phyloP scores from a whole-genome alignment of 2,113 vertebrate genomes.

The Sinocyclocheilus rhinocerous region DNA sequence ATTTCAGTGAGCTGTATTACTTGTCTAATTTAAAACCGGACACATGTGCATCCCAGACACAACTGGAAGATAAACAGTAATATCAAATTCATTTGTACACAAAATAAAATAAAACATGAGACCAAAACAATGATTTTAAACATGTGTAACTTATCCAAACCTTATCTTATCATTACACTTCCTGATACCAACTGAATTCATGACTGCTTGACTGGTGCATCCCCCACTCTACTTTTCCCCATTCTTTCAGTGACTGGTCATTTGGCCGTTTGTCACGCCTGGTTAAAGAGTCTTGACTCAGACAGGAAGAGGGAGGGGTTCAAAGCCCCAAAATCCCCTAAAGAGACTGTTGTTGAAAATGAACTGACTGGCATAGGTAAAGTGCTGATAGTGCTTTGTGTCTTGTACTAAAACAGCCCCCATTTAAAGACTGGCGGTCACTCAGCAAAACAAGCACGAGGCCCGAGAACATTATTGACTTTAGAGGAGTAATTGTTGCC shows the following conservation, averaged over 20 bases:
- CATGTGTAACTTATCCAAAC: constrained; percentile 10
- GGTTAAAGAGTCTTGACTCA: constrained; percentile 60
- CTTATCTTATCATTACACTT: neutral
- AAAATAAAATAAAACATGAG: neutral
- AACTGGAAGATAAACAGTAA: neutral
- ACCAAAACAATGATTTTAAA: neutral
- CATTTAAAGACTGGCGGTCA: constrained; percentile 11
- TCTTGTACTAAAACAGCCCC: neutral
- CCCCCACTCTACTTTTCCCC: constrained; percentile 28
- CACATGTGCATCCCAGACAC: neutral
- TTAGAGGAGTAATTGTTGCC: constrained; percentile 65
- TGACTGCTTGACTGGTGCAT: constrained; percentile 24
- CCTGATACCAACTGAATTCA: constrained; percentile 19
- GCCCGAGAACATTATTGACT: constrained; percentile 60
- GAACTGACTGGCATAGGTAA: constrained; percentile 30
- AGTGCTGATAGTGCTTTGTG: neutral
- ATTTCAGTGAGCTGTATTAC: neutral
- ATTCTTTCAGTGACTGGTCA: constrained; percentile 58
- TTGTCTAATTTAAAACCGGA: neutral
- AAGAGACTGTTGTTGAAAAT: constrained; percentile 35
- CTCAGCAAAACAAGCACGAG: constrained; percentile 57
- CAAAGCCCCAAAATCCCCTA: constrained; percentile 37
- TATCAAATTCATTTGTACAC: neutral
- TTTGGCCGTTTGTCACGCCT: constrained; percentile 54
- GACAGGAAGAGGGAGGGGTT: constrained; percentile 59